These are phyloP conservation scores for Antheraea assamensis DNA, from an alignment of 2,888 invertebrate genomes.

Conservation along the genomic window DNA sequence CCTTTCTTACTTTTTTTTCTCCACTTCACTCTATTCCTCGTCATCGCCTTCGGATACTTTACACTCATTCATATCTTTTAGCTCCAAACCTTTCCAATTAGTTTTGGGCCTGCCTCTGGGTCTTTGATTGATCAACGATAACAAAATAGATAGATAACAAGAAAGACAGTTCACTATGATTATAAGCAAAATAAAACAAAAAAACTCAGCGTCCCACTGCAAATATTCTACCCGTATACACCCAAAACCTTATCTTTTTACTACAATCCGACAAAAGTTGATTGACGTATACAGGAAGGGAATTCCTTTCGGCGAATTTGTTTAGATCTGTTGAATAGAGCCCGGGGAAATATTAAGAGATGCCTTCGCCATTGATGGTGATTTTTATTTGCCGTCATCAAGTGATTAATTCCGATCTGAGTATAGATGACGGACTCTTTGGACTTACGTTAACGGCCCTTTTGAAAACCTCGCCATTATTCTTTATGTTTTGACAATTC, in stretches of 20 bases:
- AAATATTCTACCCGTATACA: constrained; percentile 28
- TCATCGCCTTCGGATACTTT: too few species aligned
- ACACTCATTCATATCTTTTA: too few species aligned
- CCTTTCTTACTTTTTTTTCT: too few species aligned
- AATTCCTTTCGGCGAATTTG: constrained; percentile 68
- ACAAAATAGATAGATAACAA: too few species aligned
- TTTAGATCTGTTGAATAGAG: constrained; percentile 60
- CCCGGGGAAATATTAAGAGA: constrained; percentile 59
- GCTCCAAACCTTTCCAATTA: too few species aligned
- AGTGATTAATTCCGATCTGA: constrained; percentile 40
- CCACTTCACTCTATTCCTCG: too few species aligned
- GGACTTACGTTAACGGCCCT: constrained; percentile 29
- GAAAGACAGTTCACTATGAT: neutral
- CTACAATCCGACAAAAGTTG: constrained; percentile 66
- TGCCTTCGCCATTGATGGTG: constrained; percentile 51
- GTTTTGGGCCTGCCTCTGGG: too few species aligned
- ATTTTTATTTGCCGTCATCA: constrained; percentile 49
- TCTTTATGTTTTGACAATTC: neutral
- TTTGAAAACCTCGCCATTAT: constrained; percentile 28
- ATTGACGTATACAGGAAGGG: constrained; percentile 66
- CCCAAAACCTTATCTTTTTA: constrained; percentile 51
- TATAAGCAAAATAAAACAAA: neutral
- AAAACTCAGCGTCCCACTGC: neutral
- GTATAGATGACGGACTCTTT: constrained; percentile 29
- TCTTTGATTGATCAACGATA: too few species aligned